Conservation (phyloP, 2,113 vertebrate species). For the Dendropsophus ebraccatus region DNA sequence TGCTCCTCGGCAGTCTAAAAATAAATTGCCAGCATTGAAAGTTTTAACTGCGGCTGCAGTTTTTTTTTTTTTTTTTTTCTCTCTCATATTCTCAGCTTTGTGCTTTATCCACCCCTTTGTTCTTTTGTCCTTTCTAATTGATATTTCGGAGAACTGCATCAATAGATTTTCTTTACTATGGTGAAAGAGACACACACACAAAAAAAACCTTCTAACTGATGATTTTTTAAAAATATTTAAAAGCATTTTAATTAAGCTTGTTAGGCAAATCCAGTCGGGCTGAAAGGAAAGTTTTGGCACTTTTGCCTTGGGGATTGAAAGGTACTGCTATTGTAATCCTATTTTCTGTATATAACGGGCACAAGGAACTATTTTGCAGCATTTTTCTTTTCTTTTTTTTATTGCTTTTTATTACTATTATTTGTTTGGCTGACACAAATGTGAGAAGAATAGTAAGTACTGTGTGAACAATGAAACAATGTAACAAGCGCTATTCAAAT, state of each 20-base stretch:
- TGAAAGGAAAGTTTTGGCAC: not conserved
- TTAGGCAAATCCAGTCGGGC: not conserved
- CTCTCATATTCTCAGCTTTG: not conserved
- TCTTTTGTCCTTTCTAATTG: constrained; percentile 43
- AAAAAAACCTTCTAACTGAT: constrained; percentile 23
- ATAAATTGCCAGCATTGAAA: not conserved
- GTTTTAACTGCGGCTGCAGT: not conserved
- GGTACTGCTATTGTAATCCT: not conserved
- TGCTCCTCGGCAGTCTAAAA: not conserved
- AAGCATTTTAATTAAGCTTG: constrained; percentile 28
- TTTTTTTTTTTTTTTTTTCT: not conserved
- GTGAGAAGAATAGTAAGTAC: not conserved
- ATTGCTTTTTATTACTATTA: not conserved
- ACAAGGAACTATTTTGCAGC: not conserved
- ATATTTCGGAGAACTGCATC: constrained; percentile 42
- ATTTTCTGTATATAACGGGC: not conserved
- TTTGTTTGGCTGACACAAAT: not conserved
- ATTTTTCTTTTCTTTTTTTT: not conserved
- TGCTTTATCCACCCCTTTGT: constrained; percentile 15
- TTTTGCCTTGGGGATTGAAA: not conserved
- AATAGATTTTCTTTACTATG: constrained; percentile 9
- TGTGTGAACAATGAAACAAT: too few species aligned
- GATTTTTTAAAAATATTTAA: not conserved
- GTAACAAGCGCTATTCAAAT: too few species aligned
- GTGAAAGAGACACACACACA: not conserved